Evolutionary conservation across 2,888 invertebrate species (phyloP).

Genomic region (Teleogryllus oceanicus): DNA sequence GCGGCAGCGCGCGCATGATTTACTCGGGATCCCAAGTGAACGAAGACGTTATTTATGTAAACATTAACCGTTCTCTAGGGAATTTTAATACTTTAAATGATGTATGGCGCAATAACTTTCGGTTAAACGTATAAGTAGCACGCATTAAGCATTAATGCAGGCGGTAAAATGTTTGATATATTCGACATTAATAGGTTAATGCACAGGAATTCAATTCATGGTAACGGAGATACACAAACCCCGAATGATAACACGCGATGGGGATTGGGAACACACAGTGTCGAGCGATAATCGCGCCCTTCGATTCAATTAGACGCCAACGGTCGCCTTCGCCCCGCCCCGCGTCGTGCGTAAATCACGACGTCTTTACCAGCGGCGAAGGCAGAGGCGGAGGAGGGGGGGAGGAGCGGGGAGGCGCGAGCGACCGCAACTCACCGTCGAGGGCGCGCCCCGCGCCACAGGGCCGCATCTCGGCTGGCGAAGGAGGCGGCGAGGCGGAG

Average conservation of each 20-base stretch:
- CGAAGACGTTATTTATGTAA: not conserved
- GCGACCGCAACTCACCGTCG: no score
- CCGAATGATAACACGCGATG: not conserved
- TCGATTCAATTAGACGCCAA: not conserved
- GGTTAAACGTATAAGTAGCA: slow-evolving; percentile 4
- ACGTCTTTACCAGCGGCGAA: not conserved
- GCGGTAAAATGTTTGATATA: not conserved
- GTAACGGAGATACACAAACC: slow-evolving; percentile 10
- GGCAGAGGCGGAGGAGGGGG: not conserved
- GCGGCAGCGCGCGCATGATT: not conserved
- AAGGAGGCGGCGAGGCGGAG: no score
- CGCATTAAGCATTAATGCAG: not conserved
- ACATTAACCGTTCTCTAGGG: slow-evolving; percentile 18
- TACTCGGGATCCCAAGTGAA: not conserved
- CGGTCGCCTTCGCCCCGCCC: not conserved
- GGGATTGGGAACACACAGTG: not conserved
- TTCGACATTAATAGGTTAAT: not conserved
- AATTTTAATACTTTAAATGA: slow-evolving; percentile 18
- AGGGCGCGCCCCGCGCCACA: no score
- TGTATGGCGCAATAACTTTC: slow-evolving; percentile 18
- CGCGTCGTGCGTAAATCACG: not conserved
- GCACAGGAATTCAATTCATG: not conserved
- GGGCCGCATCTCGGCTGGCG: no score
- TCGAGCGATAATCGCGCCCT: not conserved
- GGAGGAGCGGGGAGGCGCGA: no score